phyloP scores from a whole-genome alignment of 2,888 invertebrate species.

The Epistrophe grossulariae region DNA sequence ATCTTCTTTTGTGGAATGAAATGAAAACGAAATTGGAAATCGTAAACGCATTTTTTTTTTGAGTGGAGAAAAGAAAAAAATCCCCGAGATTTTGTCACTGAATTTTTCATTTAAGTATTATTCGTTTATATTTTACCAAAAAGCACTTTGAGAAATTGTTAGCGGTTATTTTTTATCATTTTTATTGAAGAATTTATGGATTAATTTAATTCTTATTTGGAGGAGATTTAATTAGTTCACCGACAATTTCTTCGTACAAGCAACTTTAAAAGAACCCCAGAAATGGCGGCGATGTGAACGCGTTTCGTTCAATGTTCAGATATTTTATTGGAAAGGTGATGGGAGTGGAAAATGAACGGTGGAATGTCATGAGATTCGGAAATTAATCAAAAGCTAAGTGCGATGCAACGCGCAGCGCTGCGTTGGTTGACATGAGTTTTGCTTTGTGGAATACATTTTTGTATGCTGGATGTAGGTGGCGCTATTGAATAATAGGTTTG shows the following conservation, averaged over 20 bases:
- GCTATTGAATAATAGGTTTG: background rate
- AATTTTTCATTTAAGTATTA: background rate
- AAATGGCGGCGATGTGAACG: constrained; percentile 73
- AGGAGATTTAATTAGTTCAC: constrained; percentile 62
- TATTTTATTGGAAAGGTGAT: constrained; percentile 37
- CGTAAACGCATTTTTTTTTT: constrained; percentile 66
- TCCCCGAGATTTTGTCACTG: constrained; percentile 19
- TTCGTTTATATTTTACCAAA: constrained; percentile 52
- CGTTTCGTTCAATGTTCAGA: constrained; percentile 28
- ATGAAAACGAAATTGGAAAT: constrained; percentile 44
- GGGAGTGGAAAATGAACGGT: constrained; percentile 28
- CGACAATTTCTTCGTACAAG: constrained; percentile 68
- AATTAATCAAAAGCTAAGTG: background rate
- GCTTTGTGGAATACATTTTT: background rate
- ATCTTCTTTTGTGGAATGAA: constrained; percentile 31
- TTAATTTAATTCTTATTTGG: constrained; percentile 26
- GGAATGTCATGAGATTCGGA: constrained; percentile 36
- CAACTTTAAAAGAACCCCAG: constrained; percentile 68
- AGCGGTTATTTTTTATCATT: constrained; percentile 62
- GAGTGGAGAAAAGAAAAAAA: constrained; percentile 43
- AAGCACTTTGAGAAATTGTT: constrained; percentile 49
- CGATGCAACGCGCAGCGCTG: constrained; percentile 31
- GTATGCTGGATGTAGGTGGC: background rate
- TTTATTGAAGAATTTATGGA: constrained; percentile 47
- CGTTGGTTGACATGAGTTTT: background rate